Conservation (phyloP, 2,113 vertebrate genomes). For the Aspiorhynchus laticeps region DNA sequence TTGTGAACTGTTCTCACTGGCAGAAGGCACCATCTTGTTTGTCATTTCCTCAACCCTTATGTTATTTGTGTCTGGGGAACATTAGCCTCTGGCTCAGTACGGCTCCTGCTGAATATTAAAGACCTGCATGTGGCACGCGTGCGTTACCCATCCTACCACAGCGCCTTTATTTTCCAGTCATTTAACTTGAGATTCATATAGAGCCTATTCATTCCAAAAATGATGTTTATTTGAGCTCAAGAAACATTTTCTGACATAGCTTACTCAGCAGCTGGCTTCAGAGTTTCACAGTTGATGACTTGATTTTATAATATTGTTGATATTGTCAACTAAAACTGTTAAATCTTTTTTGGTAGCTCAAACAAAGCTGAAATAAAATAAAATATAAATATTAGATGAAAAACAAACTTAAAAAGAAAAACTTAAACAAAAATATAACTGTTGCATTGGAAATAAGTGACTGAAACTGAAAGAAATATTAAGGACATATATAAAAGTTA, state of each 20-base stretch:
- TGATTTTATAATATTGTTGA: neutral
- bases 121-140: neutral
- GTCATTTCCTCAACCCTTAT: neutral
- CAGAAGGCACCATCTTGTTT: conserved; percentile 30
- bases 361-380: neutral
- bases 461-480: neutral
- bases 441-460: neutral
- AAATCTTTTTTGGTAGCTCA: neutral
- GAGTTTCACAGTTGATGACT: neutral
- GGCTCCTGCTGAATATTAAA: conserved; percentile 32
- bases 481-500: too few relatives aligned
- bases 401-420: neutral
- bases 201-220: neutral
- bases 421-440: neutral
- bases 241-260: neutral
- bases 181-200: neutral
- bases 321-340: neutral
- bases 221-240: neutral
- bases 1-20: neutral
- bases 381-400: neutral
- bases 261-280: neutral
- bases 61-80: conserved; percentile 31
- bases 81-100: conserved; percentile 3
- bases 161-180: conserved; percentile 13
- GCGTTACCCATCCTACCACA: neutral